A percentile compares a stretch with the other conserved stretches of the same genome.
phyloP scores from a whole-genome alignment of 2,888 invertebrate genomes.

The Anthoptus insignis region DNA sequence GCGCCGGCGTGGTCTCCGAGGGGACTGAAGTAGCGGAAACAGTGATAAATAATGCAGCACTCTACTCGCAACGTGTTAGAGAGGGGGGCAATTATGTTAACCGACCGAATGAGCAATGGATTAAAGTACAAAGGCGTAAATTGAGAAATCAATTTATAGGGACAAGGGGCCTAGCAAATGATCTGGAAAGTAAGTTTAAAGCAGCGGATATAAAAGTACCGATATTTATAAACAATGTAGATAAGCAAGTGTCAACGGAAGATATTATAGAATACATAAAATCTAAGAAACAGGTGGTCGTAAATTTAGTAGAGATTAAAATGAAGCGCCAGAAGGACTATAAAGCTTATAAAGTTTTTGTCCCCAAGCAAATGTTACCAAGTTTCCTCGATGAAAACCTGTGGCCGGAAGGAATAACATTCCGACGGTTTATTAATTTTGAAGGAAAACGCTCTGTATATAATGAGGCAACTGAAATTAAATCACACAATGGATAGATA shows the following conservation, averaged over 20 bases:
- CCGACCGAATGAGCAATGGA: no score
- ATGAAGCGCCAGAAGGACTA: background rate
- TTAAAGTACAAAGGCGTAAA: no score
- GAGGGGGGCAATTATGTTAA: no score
- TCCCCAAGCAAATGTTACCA: background rate
- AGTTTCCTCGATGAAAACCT: constrained; percentile 2
- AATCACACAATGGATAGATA: constrained; percentile 10
- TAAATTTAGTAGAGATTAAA: background rate
- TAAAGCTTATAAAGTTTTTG: constrained; percentile 5
- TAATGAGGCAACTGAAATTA: background rate
- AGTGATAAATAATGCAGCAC: no score
- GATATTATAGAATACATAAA: background rate
- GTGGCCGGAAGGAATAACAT: constrained; percentile 15
- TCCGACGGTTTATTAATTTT: constrained; percentile 16
- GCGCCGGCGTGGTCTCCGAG: no score
- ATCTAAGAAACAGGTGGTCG: background rate
- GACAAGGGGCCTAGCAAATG: no score
- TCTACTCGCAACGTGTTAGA: no score
- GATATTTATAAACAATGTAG: background rate
- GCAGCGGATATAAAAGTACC: constrained; percentile 3
- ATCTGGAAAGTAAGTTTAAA: constrained; percentile 16
- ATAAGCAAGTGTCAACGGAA: background rate
- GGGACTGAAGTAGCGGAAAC: no score
- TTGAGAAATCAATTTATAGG: no score
- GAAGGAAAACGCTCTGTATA: background rate